Conservation (phyloP, 2,888 invertebrate species). For the Drosophila mayaguana region DNA sequence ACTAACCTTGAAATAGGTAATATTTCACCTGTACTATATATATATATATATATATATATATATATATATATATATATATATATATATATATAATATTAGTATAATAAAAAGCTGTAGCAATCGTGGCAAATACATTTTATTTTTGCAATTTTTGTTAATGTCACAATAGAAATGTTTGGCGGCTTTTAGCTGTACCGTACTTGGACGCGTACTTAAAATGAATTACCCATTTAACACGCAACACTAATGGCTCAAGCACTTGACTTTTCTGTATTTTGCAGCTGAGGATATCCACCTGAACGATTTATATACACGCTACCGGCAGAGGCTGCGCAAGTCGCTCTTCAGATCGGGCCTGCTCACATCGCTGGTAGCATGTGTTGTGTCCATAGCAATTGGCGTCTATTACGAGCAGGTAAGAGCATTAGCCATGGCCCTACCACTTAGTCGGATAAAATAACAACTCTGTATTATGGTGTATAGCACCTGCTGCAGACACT, state of each 20-base stretch:
- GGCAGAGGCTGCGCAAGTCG: constrained; percentile 85
- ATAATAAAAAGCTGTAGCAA: neutral
- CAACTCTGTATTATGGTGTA: constrained; percentile 32
- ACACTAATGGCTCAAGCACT: constrained; percentile 38
- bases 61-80: too few relatives aligned
- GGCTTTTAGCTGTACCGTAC: neutral
- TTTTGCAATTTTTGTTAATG: neutral
- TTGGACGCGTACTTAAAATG: constrained; percentile 13
- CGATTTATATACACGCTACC: constrained; percentile 85
- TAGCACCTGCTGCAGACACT: constrained; percentile 79
- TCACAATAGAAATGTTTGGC: constrained; percentile 2
- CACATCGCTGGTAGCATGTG: constrained; percentile 84
- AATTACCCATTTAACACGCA: constrained; percentile 47
- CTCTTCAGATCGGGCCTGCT: constrained; percentile 84
- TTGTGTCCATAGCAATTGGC: constrained; percentile 83
- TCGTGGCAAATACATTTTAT: neutral
- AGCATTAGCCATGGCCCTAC: constrained; percentile 6
- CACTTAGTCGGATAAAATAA: constrained; percentile 14
- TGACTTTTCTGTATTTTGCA: constrained; percentile 58
- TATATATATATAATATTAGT: neutral
- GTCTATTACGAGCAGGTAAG: constrained; percentile 82
- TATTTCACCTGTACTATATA: neutral
- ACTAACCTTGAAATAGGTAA: neutral
- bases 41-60: neutral
- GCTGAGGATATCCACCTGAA: constrained; percentile 85